phyloP scores from a whole-genome alignment of 1,140 invertebrate genomes.

The Drosophila asahinai region DNA sequence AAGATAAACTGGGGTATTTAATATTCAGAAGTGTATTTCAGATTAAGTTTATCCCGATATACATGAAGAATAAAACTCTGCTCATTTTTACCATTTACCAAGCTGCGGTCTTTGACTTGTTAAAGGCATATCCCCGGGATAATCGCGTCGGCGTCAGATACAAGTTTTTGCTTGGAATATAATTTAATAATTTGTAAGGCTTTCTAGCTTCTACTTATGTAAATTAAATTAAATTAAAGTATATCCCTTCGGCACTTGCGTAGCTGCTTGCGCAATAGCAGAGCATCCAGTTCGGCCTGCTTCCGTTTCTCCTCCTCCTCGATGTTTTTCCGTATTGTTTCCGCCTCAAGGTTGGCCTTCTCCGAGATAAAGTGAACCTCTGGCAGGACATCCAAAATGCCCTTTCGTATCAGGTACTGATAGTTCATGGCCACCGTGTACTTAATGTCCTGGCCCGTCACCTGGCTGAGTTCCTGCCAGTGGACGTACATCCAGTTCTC shows the following conservation, averaged over 20 bases:
- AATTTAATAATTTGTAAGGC: not conserved
- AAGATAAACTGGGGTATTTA: no score
- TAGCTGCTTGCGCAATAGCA: conserved; percentile 70
- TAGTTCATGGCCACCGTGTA: conserved; percentile 72
- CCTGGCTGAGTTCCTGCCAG: conserved; percentile 67
- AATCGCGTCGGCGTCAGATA: no score
- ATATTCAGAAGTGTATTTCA: no score
- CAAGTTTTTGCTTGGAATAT: no score
- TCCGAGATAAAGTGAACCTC: conserved; percentile 67
- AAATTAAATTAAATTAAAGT: conserved; percentile 21
- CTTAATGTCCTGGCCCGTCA: conserved; percentile 69
- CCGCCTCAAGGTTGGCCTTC: conserved; percentile 71
- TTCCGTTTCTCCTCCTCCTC: conserved; percentile 72
- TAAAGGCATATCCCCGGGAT: no score
- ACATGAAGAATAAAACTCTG: no score
- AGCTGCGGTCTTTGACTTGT: no score
- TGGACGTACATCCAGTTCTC: conserved; percentile 81
- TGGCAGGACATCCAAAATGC: conserved; percentile 67
- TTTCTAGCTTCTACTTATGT: not conserved
- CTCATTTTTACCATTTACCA: no score
- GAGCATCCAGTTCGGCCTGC: conserved; percentile 62
- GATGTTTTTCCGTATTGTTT: conserved; percentile 53
- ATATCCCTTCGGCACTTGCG: conserved; percentile 81
- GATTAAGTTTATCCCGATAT: no score
- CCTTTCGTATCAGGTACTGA: conserved; percentile 68